phyloP scores from a whole-genome alignment of 2,113 vertebrate genomes.

The Oenanthe melanoleuca region DNA sequence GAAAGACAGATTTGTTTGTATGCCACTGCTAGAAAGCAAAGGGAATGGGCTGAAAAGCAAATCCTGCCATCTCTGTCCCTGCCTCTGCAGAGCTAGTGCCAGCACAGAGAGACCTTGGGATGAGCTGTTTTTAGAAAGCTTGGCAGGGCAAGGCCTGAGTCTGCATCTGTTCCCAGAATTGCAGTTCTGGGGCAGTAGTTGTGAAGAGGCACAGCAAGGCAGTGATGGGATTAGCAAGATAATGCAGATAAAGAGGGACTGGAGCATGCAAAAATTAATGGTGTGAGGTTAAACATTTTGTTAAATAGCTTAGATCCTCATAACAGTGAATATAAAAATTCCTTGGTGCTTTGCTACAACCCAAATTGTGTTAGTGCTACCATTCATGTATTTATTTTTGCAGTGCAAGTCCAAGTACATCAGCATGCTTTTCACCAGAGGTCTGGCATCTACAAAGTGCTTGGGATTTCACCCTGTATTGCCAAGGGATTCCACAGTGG shows the following conservation, averaged over 20 bases:
- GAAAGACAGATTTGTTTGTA: background rate
- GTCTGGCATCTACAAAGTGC: background rate
- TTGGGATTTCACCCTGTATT: background rate
- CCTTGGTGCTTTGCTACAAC: background rate
- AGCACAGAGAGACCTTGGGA: background rate
- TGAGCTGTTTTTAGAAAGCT: constrained; percentile 12
- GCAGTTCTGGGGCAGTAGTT: background rate
- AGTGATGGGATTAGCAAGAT: background rate
- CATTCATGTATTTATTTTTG: background rate
- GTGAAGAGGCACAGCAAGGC: rapidly evolving
- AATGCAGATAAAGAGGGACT: background rate
- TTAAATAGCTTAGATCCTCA: background rate
- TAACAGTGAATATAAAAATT: background rate
- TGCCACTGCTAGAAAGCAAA: background rate
- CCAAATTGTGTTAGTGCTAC: background rate
- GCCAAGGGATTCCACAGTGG: background rate
- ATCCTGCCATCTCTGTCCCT: background rate
- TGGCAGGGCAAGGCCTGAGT: background rate
- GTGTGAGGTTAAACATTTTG: background rate
- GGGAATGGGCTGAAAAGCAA: background rate
- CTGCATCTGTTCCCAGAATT: background rate
- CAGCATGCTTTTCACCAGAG: background rate
- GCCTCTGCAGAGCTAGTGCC: background rate
- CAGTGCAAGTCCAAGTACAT: background rate
- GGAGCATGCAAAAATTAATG: background rate